phyloP scores from a whole-genome alignment of 2,113 vertebrate species.

The Salvelinus namaycush region DNA sequence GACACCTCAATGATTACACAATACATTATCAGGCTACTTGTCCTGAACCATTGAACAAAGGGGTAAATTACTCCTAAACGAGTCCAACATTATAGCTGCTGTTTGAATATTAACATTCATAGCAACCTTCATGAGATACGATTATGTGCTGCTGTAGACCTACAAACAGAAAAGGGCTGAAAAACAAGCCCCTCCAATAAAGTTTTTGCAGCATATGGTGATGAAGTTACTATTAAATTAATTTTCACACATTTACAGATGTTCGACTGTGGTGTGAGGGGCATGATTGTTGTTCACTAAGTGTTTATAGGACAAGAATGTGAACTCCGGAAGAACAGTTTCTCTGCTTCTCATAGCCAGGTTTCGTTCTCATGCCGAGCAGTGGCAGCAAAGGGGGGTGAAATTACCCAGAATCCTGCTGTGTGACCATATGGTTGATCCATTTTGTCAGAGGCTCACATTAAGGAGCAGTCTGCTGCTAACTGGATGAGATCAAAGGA shows the following conservation, averaged over 20 bases:
- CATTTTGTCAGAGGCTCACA: slow-evolving; percentile 39
- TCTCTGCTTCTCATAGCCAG: not conserved
- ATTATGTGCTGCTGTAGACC: not conserved
- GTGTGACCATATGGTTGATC: slow-evolving; percentile 52
- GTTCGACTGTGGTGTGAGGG: not conserved
- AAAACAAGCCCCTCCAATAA: not conserved
- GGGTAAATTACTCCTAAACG: not conserved
- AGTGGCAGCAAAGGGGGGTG: slow-evolving; percentile 22
- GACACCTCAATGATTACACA: not conserved
- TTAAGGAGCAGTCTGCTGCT: slow-evolving; percentile 43
- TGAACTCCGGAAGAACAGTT: not conserved
- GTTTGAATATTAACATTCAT: not conserved
- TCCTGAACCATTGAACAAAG: not conserved
- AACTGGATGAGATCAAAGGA: slow-evolving; percentile 53
- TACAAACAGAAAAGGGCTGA: not conserved
- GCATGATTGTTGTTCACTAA: slow-evolving; percentile 4
- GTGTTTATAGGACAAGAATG: slow-evolving; percentile 1
- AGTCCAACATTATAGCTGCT: no score
- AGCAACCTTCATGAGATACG: not conserved
- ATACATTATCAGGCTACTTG: not conserved
- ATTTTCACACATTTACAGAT: not conserved
- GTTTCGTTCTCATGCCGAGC: slow-evolving; percentile 34
- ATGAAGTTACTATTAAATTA: no score
- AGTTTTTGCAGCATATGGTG: no score
- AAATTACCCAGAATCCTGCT: slow-evolving; percentile 58